Evolutionary conservation across 2,888 invertebrate species (phyloP), one percentile per base, ranked within the genome.

Genomic region (Aquatica leii): DNA sequence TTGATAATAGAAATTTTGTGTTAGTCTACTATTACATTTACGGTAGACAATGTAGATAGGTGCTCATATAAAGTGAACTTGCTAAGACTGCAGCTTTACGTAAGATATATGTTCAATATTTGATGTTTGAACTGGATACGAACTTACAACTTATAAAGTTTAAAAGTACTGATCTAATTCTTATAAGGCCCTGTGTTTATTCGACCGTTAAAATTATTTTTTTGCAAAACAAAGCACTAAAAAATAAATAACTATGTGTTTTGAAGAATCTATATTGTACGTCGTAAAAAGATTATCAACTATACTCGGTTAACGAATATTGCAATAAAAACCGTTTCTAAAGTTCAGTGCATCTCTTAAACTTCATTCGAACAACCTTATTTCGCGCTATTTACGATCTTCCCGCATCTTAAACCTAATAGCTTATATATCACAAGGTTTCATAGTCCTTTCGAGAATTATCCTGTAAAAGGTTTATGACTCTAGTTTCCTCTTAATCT

Each of bases 371-470:
- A 69, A 66, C 70, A 60, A 68, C 69, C 69, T 72, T 68, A 69
- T 72, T 72, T 72, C 69, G 64, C 70, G 67, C 70, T 70, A 72
- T 72, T 72, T 72, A 72, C 70, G 70, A 69, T 65, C 68, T 68
- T 66, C 69, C 69, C 67, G 70, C 71, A 67, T 72, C 71, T 71
- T 71, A 70, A 68, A 70, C 67, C 69, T 71, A 71, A 73, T 71
- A 70, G 73, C 71, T 67, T 69, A 73, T 73, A 73, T 71, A 73
- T 73, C 73, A 73, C 69, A 59, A 67, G 68, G 66, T 70, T 70
- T 73, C 70, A 73, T 70, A 65, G 71, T 66, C 69, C 71, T 71
- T 69, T 53, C 57, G 69, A 69, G 70, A 67, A 72, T 70, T 69
- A 68, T 69, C 66, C 64, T 69, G 65, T 69, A 68, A 71, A 70